A percentile compares a stretch with the other conserved stretches of the same genome.
Conservation (phyloP, 2,797 vertebrate species). For the Sparidentex hasta region DNA sequence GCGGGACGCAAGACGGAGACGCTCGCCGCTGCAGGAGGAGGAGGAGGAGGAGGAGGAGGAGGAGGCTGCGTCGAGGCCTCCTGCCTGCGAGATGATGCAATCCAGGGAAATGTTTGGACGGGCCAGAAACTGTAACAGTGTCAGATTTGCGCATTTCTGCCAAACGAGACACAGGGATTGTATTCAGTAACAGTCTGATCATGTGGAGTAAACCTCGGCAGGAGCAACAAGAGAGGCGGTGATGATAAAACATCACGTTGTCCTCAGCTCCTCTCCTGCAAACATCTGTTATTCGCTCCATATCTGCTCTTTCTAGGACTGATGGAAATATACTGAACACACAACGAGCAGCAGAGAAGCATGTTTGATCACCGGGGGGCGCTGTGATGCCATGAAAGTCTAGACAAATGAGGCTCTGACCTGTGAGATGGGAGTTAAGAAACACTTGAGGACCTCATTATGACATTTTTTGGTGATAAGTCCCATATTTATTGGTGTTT, state of each 20-base stretch:
- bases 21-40: conserved; percentile 31
- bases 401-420: background rate
- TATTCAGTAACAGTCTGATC: conserved; percentile 11
- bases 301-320: background rate
- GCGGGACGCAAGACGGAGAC: conserved; percentile 10
- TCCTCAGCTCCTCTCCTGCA: background rate
- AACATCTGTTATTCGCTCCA: background rate
- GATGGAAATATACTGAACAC: background rate
- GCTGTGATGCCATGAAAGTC: conserved; percentile 19
- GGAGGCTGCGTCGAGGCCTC: conserved; percentile 30
- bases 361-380: conserved; percentile 51
- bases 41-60: background rate
- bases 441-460: no score
- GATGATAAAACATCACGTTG: background rate
- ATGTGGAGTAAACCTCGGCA: background rate
- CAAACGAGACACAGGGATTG: conserved; percentile 2
- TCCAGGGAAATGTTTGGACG: conserved; percentile 51
- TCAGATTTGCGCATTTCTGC: conserved; percentile 28
- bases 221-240: background rate
- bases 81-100: conserved; percentile 58
- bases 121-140: conserved; percentile 25
- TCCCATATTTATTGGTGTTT: no score
- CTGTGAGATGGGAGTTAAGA: background rate
- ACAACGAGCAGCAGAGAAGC: background rate
- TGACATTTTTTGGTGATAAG: background rate